Evolutionary conservation across 2,888 invertebrate genomes (phyloP).

Genomic region (Sabellastarte sp.): DNA sequence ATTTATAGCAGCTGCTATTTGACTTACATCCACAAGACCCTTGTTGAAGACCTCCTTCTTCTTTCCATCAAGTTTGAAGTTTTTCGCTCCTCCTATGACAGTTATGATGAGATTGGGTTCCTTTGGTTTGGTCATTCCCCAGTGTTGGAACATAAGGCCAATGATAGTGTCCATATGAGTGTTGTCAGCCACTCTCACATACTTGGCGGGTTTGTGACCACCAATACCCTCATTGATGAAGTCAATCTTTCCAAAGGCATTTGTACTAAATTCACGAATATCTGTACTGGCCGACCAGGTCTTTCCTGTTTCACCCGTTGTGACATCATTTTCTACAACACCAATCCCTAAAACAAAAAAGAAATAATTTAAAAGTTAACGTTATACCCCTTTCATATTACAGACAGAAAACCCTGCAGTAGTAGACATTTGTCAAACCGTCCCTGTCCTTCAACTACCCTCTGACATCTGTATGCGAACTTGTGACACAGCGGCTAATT

Average conservation of each 20-base stretch:
- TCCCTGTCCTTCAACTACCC: no score
- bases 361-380: no score
- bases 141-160: constrained; percentile 51
- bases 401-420: no score
- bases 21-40: constrained; percentile 55
- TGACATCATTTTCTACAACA: no score
- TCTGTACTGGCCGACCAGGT: no score
- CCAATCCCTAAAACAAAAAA: no score
- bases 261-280: constrained; percentile 33
- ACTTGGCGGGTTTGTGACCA: constrained; percentile 27
- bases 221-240: constrained; percentile 32
- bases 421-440: no score
- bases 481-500: no score
- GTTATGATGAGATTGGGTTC: constrained; percentile 58
- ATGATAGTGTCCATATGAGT: constrained; percentile 47
- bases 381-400: no score
- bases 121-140: constrained; percentile 55
- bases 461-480: no score
- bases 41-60: constrained; percentile 57
- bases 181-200: constrained; percentile 25
- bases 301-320: no score
- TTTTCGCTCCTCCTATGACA: constrained; percentile 60
- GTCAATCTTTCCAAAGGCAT: constrained; percentile 42
- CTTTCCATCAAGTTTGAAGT: constrained; percentile 58
- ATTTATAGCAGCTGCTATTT: no score